These are phyloP conservation scores for Indri indri DNA, from an alignment of 2,113 vertebrate genomes.

Conservation along the genomic window DNA sequence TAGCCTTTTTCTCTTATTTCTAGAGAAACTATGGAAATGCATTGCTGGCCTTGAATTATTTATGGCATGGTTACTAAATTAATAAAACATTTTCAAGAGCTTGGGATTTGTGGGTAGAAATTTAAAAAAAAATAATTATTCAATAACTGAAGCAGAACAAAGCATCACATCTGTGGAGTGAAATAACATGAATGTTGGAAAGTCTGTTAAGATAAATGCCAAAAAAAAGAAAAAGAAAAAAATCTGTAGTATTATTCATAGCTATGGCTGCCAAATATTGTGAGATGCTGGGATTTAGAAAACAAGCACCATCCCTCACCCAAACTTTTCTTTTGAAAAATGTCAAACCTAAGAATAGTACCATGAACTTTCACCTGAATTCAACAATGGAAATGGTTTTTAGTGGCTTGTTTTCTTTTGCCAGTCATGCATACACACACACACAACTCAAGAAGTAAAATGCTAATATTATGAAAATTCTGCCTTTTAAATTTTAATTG, in stretches of 20 bases:
- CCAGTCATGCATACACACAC: background rate
- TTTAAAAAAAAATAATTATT: background rate
- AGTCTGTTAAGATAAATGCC: background rate
- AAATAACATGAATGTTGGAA: background rate
- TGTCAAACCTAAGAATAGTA: background rate
- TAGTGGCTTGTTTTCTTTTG: background rate
- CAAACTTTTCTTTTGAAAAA: background rate
- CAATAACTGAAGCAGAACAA: slow-evolving; percentile 16
- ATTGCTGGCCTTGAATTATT: background rate
- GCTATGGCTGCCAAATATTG: background rate
- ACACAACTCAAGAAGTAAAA: background rate
- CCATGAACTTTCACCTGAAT: background rate
- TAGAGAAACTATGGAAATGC: background rate
- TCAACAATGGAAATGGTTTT: background rate
- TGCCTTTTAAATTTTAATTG: background rate
- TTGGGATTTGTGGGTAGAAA: background rate
- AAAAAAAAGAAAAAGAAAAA: background rate
- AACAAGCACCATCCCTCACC: background rate
- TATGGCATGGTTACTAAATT: background rate
- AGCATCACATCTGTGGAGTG: background rate
- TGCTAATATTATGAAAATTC: background rate
- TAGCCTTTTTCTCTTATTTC: background rate
- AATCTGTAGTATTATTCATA: background rate
- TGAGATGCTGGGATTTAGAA: background rate
- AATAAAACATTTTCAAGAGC: background rate